Evolutionary conservation across 2,888 invertebrate species (phyloP).

Genomic region (Digitonthophagus gazella): DNA sequence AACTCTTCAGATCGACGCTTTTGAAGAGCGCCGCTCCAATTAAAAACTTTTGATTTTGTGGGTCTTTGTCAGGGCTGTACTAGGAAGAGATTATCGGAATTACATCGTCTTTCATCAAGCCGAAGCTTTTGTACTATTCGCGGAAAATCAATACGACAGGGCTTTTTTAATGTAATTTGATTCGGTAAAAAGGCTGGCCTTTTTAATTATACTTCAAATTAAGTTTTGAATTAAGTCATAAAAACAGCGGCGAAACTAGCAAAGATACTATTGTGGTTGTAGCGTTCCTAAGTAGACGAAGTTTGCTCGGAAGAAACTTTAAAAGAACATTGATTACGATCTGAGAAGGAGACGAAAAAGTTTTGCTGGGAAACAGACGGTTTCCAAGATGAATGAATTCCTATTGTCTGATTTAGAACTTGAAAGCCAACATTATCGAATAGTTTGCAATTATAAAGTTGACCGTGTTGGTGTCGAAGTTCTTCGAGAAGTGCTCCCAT

Average conservation of each 20-base stretch:
- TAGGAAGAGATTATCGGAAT: neutral
- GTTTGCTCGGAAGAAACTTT: neutral
- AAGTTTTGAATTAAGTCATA: neutral
- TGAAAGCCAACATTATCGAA: neutral
- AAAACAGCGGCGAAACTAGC: neutral
- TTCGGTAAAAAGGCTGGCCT: neutral
- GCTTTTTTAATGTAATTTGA: neutral
- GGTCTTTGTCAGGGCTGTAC: neutral
- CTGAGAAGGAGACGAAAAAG: neutral
- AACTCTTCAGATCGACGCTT: neutral
- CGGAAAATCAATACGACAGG: neutral
- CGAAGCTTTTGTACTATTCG: neutral
- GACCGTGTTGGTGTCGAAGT: neutral
- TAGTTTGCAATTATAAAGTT: neutral
- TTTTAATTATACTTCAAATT: neutral
- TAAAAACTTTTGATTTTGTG: neutral
- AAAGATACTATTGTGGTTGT: neutral
- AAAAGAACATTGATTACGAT: neutral
- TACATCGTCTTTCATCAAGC: neutral
- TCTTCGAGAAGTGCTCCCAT: no score
- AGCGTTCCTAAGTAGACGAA: neutral
- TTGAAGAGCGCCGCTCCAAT: neutral
- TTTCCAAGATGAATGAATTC: neutral
- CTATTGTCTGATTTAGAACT: neutral
- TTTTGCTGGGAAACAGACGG: neutral